Base-by-base conservation (phyloP, 2,888 invertebrate species). In the Meloe dianella region DNA sequence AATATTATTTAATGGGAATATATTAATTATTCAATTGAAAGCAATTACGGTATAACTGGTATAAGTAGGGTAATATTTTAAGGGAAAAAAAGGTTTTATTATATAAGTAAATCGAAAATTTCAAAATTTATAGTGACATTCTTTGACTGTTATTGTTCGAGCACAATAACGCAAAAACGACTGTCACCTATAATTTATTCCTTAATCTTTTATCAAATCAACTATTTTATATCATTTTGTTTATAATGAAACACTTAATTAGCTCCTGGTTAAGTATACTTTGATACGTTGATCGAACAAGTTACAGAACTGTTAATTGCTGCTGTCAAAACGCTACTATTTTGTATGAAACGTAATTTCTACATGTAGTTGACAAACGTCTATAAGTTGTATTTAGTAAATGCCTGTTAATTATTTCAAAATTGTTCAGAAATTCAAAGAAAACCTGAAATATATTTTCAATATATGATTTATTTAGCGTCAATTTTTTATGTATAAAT, bases 1-100 rank as follows among this genome's bases (percentile, higher is more conserved):
- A 38, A 57, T 60, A 41, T 61, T 65, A 65, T 30, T 61, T 20
- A 6, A 57, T 57, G 29, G 41, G 38, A 27, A 60, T n/a, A 58
- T 20, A 6, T 58, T 61, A 57, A 58, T 65, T 22, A 59, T 7
- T 14, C 59, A 59, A 38, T 35, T 24, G 6, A 27, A 27, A 14
- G 57, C 57, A 57, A 29, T 47, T 47, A 20, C 10, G 3, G 20
- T 8, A 47, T 10, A n/a, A n/a, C n/a, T n/a, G n/a, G n/a, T n/a
- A n/a, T n/a, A n/a, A n/a, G n/a, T n/a, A n/a, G n/a, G n/a, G n/a
- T n/a, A n/a, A n/a, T n/a, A n/a, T n/a, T n/a, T n/a, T n/a, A n/a
- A n/a, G n/a, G n/a, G n/a, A n/a, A n/a, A n/a, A n/a, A n/a, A n/a
- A n/a, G n/a, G n/a, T n/a, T n/a, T n/a, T n/a, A n/a, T n/a, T n/a